Evolutionary conservation across 2,797 vertebrate genomes (phyloP).

Genomic region (Melanotaenia pygmaea): DNA sequence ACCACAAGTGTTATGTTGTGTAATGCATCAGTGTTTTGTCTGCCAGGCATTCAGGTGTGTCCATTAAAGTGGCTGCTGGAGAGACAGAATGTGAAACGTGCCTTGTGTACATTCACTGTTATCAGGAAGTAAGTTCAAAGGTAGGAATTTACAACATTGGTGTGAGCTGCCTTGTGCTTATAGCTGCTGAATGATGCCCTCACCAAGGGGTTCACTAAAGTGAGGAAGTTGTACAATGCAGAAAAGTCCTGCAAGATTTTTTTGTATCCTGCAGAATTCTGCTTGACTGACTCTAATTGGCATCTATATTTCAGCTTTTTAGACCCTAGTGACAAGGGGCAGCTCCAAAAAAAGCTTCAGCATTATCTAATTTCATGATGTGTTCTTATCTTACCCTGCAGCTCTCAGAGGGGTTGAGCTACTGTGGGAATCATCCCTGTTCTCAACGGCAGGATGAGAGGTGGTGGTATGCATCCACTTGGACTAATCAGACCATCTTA

Average conservation of each 20-base stretch:
- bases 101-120: conserved; percentile 76
- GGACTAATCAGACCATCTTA: conserved; percentile 70
- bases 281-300: conserved; percentile 59
- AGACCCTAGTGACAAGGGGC: conserved; percentile 35
- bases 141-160: conserved; percentile 62
- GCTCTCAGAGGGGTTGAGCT: conserved; percentile 38
- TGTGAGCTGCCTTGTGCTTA: conserved; percentile 14
- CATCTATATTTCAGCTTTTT: conserved; percentile 53
- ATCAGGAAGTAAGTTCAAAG: conserved; percentile 77
- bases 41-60: conserved; percentile 67
- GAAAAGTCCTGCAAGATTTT: background rate
- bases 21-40: conserved; percentile 73
- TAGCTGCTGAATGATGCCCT: conserved; percentile 36
- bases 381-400: conserved; percentile 54
- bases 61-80: conserved; percentile 51
- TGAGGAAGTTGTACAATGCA: conserved; percentile 7
- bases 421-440: conserved; percentile 61
- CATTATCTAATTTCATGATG: conserved; percentile 60
- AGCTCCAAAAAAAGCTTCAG: conserved; percentile 21
- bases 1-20: conserved; percentile 41
- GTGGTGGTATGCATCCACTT: conserved; percentile 82
- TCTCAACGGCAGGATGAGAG: conserved; percentile 61
- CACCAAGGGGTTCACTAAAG: conserved; percentile 34
- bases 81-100: conserved; percentile 56
- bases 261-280: conserved; percentile 11